phyloP scores from a whole-genome alignment of 2,888 invertebrate species.

The Eristalis pertinax region DNA sequence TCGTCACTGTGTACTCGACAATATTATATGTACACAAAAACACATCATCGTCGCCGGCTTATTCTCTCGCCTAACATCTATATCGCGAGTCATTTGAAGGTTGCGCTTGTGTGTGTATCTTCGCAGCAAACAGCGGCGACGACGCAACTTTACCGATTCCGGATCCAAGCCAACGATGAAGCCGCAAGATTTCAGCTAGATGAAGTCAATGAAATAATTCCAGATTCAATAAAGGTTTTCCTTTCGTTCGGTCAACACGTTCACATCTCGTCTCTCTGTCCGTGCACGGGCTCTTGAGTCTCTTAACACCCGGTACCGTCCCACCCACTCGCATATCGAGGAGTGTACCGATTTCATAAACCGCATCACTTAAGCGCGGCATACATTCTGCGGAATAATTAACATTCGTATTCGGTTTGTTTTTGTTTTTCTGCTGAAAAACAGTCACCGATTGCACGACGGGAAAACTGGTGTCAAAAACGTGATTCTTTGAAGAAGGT shows the following conservation, averaged over 20 bases:
- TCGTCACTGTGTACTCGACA: slow-evolving; percentile 43
- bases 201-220: slow-evolving; percentile 65
- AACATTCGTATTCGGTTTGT: slow-evolving; percentile 1
- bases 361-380: slow-evolving; percentile 7
- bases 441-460: slow-evolving; percentile 14
- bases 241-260: slow-evolving; percentile 66
- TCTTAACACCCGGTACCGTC: slow-evolving; percentile 6
- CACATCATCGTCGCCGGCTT: slow-evolving; percentile 31
- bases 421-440: not conserved
- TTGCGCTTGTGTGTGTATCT: slow-evolving; percentile 15
- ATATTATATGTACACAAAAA: not conserved
- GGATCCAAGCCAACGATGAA: slow-evolving; percentile 16
- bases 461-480: not conserved
- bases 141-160: slow-evolving; percentile 7
- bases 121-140: slow-evolving; percentile 21
- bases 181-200: slow-evolving; percentile 53
- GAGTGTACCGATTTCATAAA: slow-evolving; percentile 2
- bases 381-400: slow-evolving; percentile 31
- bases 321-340: slow-evolving; percentile 30
- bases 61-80: slow-evolving; percentile 24
- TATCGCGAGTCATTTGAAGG: not conserved
- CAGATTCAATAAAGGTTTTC: slow-evolving; percentile 66
- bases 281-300: slow-evolving; percentile 27
- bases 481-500: slow-evolving; percentile 32
- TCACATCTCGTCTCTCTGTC: slow-evolving; percentile 21